A percentile compares a stretch with the other conserved stretches of the same genome.
These are phyloP conservation scores for Anastrepha obliqua DNA, from an alignment of 1,140 invertebrate species.

Conservation along the genomic window DNA sequence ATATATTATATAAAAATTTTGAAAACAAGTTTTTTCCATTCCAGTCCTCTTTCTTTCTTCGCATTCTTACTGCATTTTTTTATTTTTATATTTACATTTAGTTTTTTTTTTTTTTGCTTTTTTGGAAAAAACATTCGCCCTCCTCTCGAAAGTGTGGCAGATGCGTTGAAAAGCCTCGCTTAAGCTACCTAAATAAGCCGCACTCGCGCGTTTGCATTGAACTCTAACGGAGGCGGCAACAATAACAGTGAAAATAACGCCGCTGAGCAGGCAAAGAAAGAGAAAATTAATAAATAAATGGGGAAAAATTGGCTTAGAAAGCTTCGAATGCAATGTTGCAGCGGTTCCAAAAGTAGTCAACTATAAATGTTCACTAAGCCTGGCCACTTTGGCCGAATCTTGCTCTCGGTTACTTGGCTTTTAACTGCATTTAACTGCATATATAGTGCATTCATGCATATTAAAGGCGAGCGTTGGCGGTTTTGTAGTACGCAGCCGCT, in stretches of 20 bases:
- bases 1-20: too few relatives aligned
- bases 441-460: slow-evolving; percentile 16
- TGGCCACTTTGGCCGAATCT: not conserved
- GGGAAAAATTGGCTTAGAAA: not conserved
- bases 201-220: not conserved
- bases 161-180: not conserved
- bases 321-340: not conserved
- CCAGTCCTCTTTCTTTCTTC: too few relatives aligned
- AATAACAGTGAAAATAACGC: not conserved
- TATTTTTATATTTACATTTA: too few relatives aligned
- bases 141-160: slow-evolving; percentile 4
- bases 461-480: not conserved
- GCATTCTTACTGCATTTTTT: too few relatives aligned
- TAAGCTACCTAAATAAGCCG: not conserved
- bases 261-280: not conserved
- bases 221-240: not conserved
- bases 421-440: slow-evolving; percentile 12
- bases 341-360: not conserved
- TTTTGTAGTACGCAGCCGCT: not conserved
- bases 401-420: not conserved
- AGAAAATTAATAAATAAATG: not conserved
- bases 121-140: too few relatives aligned
- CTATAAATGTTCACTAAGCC: not conserved
- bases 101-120: too few relatives aligned
- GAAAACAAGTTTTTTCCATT: too few relatives aligned